Conservation (phyloP, 2,797 vertebrate species). For the Gadopsis bispinosus region DNA sequence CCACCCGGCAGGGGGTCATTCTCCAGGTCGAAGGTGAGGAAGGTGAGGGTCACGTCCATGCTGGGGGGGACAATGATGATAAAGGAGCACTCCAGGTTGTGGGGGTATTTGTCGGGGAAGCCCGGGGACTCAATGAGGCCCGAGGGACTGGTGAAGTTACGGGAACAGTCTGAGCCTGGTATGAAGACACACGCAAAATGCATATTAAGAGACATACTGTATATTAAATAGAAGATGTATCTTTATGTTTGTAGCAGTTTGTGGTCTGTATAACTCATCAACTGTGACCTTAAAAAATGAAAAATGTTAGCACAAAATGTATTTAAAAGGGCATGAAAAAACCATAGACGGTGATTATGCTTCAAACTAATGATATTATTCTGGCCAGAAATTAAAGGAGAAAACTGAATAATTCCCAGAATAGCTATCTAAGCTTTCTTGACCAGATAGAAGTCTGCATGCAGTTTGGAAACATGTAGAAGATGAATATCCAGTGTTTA, state of each 20-base stretch:
- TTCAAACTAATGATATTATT: conserved; percentile 18
- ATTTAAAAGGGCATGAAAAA: neutral
- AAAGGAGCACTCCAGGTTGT: conserved; percentile 96
- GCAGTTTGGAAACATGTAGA: neutral
- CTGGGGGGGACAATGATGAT: conserved; percentile 94
- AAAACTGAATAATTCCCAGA: conserved; percentile 2
- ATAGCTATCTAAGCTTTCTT: conserved; percentile 1
- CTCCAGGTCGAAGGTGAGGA: conserved; percentile 96
- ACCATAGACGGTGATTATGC: neutral
- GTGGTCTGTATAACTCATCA: neutral
- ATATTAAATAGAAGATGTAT: neutral
- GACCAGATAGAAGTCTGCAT: neutral
- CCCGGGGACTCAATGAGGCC: conserved; percentile 96
- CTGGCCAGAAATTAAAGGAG: too few species aligned
- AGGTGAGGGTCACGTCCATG: conserved; percentile 95
- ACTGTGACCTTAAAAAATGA: neutral
- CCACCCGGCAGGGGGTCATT: conserved; percentile 93
- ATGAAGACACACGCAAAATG: conserved; percentile 32
- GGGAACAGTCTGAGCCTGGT: conserved; percentile 96
- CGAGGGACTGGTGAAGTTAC: conserved; percentile 92
- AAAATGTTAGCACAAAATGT: neutral
- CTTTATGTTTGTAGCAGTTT: neutral
- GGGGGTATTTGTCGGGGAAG: conserved; percentile 98
- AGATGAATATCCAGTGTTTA: neutral
- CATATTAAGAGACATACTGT: neutral